phyloP scores from a whole-genome alignment of 1,140 invertebrate species.

The Panonychus citri region DNA sequence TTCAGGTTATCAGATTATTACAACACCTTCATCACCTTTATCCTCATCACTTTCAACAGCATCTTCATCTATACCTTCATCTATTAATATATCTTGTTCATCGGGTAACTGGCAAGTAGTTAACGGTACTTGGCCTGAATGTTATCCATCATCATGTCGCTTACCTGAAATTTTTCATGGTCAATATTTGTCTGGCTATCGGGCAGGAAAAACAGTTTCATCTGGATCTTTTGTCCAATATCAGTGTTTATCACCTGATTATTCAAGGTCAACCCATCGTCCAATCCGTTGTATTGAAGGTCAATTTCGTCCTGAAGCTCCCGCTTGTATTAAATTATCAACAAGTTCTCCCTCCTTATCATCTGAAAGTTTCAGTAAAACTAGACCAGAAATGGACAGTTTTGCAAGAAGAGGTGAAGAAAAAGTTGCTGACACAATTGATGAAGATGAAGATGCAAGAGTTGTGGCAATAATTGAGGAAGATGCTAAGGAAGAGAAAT shows the following conservation, averaged over 20 bases:
- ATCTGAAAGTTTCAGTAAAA: neutral
- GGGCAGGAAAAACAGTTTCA: slow-evolving; percentile 46
- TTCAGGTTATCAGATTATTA: too few species aligned
- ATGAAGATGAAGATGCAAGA: neutral
- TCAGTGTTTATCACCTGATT: slow-evolving; percentile 31
- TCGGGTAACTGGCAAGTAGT: slow-evolving; percentile 43
- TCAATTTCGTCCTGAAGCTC: slow-evolving; percentile 31
- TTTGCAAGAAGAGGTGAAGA: neutral
- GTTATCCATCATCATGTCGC: slow-evolving; percentile 48
- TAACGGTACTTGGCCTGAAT: slow-evolving; percentile 40
- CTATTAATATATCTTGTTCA: slow-evolving; percentile 38
- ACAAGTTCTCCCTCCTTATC: neutral
- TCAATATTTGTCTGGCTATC: slow-evolving; percentile 45
- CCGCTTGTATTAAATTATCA: slow-evolving; percentile 14
- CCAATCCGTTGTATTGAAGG: slow-evolving; percentile 41
- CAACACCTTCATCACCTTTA: too few species aligned
- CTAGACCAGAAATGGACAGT: neutral
- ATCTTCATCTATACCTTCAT: too few species aligned
- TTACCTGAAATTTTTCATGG: slow-evolving; percentile 43
- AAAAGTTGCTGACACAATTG: neutral
- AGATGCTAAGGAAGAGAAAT: too few species aligned
- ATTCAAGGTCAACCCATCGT: slow-evolving; percentile 19
- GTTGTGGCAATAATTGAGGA: too few species aligned
- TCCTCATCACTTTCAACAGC: too few species aligned
- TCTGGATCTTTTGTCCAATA: slow-evolving; percentile 37